Conservation (phyloP, 2,113 vertebrate genomes). For the Pseudorasbora parva region DNA sequence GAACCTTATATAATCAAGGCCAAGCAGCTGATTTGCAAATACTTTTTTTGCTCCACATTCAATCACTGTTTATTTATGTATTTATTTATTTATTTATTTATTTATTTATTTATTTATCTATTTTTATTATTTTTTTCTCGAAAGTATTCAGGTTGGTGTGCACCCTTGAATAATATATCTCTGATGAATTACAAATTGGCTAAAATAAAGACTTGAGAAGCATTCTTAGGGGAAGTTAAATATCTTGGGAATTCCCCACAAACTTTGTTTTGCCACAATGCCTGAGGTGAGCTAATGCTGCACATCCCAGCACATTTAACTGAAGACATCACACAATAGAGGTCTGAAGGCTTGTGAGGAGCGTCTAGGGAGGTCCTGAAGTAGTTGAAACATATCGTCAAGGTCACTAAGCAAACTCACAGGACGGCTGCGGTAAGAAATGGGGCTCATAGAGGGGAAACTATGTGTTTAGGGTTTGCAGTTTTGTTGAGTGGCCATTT, state of each 20-base stretch:
- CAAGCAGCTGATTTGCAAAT: not conserved
- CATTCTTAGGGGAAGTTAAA: not conserved
- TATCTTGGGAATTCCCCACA: not conserved
- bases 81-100: too few relatives aligned
- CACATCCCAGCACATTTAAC: slow-evolving; percentile 33
- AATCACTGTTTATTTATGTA: not conserved
- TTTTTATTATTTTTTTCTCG: too few relatives aligned
- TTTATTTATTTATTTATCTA: too few relatives aligned
- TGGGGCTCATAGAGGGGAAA: not conserved
- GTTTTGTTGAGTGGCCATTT: slow-evolving; percentile 10
- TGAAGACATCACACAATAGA: slow-evolving; percentile 10
- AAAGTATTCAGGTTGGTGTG: not conserved
- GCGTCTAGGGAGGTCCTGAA: slow-evolving; percentile 17
- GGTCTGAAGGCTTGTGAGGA: slow-evolving; percentile 42
- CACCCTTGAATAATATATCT: not conserved
- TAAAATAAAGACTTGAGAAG: not conserved
- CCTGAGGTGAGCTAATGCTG: slow-evolving; percentile 14
- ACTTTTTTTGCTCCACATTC: not conserved
- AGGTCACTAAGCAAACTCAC: slow-evolving; percentile 1
- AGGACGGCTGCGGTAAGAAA: not conserved
- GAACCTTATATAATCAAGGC: not conserved
- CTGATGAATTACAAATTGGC: not conserved
- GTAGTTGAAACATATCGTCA: slow-evolving; percentile 8
- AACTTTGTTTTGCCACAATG: not conserved
- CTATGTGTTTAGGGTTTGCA: not conserved